Percentiles rank a stretch among this genome's conserved stretches.
Conservation (phyloP, 2,113 vertebrate genomes). For the Equus quagga region DNA sequence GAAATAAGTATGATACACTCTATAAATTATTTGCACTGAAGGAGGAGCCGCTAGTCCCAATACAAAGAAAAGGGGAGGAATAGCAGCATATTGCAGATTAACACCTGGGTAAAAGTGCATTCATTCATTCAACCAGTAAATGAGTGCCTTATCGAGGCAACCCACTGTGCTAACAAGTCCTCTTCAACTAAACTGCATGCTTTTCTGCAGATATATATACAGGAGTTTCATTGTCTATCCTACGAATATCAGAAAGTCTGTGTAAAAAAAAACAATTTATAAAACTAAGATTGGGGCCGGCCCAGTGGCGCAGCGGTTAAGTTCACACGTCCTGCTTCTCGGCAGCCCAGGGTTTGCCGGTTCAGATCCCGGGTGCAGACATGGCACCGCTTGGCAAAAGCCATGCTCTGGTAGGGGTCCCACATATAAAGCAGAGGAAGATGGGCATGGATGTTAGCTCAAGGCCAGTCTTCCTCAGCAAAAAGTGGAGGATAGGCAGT, state of each 20-base stretch:
- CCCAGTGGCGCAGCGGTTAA: no score
- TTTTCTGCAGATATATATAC: not conserved
- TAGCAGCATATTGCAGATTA: slow-evolving; percentile 33
- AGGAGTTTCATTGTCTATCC: not conserved
- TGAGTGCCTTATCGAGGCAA: not conserved
- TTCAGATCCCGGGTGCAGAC: no score
- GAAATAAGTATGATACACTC: not conserved
- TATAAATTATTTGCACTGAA: slow-evolving; percentile 62
- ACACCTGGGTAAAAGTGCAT: not conserved
- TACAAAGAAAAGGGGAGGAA: slow-evolving; percentile 45
- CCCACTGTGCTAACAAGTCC: not conserved
- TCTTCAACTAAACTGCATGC: not conserved
- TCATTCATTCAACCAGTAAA: not conserved
- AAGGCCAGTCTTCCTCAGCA: no score
- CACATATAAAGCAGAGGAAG: no score
- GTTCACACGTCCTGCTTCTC: no score
- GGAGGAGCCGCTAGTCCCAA: slow-evolving; percentile 50
- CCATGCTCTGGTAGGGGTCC: no score
- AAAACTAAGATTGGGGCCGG: not conserved
- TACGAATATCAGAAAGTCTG: not conserved
- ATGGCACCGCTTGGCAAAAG: no score
- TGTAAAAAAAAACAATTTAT: not conserved
- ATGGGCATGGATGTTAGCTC: no score
- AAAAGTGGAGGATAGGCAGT: no score
- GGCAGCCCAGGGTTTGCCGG: no score